Base-by-base conservation (phyloP, 2,113 vertebrate species). In the Lontra canadensis region DNA sequence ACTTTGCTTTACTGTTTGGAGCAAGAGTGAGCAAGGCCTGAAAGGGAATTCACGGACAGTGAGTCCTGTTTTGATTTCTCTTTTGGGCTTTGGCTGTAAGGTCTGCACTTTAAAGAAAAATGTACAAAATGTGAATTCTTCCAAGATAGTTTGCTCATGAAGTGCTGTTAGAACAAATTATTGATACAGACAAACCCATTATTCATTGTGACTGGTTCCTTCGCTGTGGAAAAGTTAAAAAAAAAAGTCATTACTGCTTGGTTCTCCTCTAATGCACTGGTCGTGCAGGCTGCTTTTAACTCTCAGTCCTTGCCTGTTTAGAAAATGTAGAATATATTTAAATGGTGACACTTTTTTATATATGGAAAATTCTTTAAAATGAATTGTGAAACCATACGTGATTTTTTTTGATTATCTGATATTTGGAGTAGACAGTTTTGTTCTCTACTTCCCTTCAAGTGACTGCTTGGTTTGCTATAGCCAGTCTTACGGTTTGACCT, bases 11-110 rank as follows among this genome's bases (percentile, higher is more conserved):
- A 52, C 93, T 95, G 39, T 81, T 78, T 39, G 73, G 96, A 98
- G 85, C 94, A 98, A 96, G 97, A 96, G 88, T 78, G 80, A 97
- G 85, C 87, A 52, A 95, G 95, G 82, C 85, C 85, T 94, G 87
- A 95, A 92, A 96, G 92, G 90, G n/a, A 97, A 96, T 97, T 93
- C 92, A 61, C 79, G 78, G 84, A 90, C 73, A 57, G 80, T 52
- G 79, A 97, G 81, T 34, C 69, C 39, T 82, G 92, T 95, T 97
- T 95, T 69, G 61, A 85, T 96, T 96, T 97, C 79, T 88, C 42
- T 8, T 92, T 96, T 95, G 90, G 90, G 96, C 94, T 96, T 95
- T 95, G 96, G 81, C 78, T 34, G 0, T 90, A 78, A 93, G 52
- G 65, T 97, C 96, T 94, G 76, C 84, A 39, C 69, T 92, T 76